Evolutionary conservation across 2,888 invertebrate species (phyloP).

Genomic region (Scaptodrosophila latifasciaeformis): DNA sequence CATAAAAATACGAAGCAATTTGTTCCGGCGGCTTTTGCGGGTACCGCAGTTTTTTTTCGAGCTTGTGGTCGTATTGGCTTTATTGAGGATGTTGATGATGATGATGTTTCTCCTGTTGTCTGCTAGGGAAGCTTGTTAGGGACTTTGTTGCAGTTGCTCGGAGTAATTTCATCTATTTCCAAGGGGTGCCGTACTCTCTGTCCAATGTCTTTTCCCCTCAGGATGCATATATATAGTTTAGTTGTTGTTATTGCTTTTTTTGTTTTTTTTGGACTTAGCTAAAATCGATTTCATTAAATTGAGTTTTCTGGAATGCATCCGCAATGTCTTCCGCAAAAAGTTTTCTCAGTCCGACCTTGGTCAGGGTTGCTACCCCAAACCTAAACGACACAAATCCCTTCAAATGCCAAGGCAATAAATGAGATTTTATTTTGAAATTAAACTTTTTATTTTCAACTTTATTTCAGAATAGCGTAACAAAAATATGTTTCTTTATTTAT

Average conservation of each 20-base stretch:
- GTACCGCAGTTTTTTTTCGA: conserved; percentile 36
- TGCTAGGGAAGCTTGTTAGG: too few species aligned
- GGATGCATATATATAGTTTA: conserved; percentile 15
- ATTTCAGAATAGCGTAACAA: conserved; percentile 41
- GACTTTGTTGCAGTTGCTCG: conserved; percentile 1
- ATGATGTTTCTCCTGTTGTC: too few species aligned
- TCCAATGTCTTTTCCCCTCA: conserved; percentile 24
- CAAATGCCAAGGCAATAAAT: neutral
- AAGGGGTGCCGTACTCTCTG: neutral
- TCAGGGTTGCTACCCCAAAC: too few species aligned
- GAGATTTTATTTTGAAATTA: conserved; percentile 8
- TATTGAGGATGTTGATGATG: too few species aligned
- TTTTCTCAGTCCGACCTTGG: conserved; percentile 5
- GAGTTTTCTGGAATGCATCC: conserved; percentile 35
- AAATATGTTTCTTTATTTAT: conserved; percentile 14
- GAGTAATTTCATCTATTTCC: conserved; percentile 33
- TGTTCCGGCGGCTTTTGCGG: conserved; percentile 33
- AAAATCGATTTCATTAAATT: conserved; percentile 53
- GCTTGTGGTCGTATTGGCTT: conserved; percentile 12
- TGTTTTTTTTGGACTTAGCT: conserved; percentile 34
- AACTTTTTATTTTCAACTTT: conserved; percentile 23
- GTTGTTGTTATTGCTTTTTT: neutral
- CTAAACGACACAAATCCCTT: too few species aligned
- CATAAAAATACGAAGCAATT: conserved; percentile 39
- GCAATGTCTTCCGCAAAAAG: conserved; percentile 6